A percentile compares a stretch with the other conserved stretches of the same genome.
phyloP scores from a whole-genome alignment of 2,888 invertebrate genomes.

The Parascotia fuliginaria region DNA sequence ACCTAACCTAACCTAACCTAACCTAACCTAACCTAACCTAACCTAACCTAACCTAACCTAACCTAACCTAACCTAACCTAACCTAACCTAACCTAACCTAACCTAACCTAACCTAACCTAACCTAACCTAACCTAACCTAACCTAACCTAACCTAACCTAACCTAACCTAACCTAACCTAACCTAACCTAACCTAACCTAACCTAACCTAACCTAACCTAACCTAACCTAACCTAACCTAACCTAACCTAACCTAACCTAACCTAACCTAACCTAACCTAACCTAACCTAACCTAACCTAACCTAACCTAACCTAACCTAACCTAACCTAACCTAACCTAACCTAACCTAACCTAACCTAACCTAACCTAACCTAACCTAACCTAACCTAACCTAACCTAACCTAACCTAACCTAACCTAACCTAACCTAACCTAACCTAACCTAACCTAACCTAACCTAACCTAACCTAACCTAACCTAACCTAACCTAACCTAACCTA shows the following conservation, averaged over 20 bases:
- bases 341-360: conserved; percentile 12
- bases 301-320: conserved; percentile 11
- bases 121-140: background rate
- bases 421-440: background rate
- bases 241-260: conserved; percentile 7
- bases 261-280: conserved; percentile 8
- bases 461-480: background rate
- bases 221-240: conserved; percentile 10
- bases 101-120: background rate
- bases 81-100: background rate
- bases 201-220: background rate
- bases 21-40: conserved; percentile 28
- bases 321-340: conserved; percentile 4
- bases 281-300: conserved; percentile 11
- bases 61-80: conserved; percentile 4
- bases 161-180: background rate
- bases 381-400: background rate
- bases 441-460: background rate
- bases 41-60: conserved; percentile 27
- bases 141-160: background rate
- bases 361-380: conserved; percentile 11
- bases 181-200: background rate
- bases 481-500: background rate
- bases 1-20: conserved; percentile 26
- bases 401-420: background rate